Base-by-base conservation (phyloP, 1,140 invertebrate genomes). In the Caenorhabditis briggsae region DNA sequence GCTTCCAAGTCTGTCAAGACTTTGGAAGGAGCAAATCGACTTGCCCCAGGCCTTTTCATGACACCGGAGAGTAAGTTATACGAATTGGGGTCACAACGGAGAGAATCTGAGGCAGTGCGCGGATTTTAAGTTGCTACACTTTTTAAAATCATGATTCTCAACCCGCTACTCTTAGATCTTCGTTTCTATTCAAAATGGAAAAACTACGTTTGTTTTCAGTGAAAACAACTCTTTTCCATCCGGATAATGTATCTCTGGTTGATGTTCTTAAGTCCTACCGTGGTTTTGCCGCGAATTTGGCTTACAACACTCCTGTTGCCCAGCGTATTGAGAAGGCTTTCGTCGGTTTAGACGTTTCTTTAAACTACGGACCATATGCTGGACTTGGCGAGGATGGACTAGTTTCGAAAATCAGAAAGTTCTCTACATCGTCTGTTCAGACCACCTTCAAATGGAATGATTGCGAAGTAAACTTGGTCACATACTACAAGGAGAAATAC, bases 1-100 rank as follows among this genome's bases (percentile, higher is more conserved):
- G 70, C 70, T 50, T 78, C 70, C 20, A 78, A 78, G n/a, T 43
- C 70, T 48, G 70, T 78, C 3, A 78, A 78, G 23, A 78, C 70
- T 23, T 23, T 78, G 43, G 70, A 78, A 50, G 70, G 70, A 78
- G 11, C 70, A 12, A 46, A 78, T 23, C 48, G 18, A 50, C 48
- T 50, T 46, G 18, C n/a, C 11, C 46, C 70, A 5, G 18, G 25
- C 14, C n/a, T 78, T 23, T 78, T 78, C 70, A 78, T 78, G 70
- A 78, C 70, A 50, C 53, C 70, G 3, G 70, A 78, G 14, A 78
- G 70, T 78, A 11, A 78, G 70, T 50, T 20, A 11, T 2, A 12
- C 3, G 7, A 61, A 33, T 11, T 23, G 14, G n/a, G 25, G 14
- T 25, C 18, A 11, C 23, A 25, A 3, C 56, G n/a, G n/a, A 20